These are phyloP conservation scores for Triplophysa bombifrons DNA, from an alignment of 2,797 vertebrate genomes.

Conservation along the genomic window DNA sequence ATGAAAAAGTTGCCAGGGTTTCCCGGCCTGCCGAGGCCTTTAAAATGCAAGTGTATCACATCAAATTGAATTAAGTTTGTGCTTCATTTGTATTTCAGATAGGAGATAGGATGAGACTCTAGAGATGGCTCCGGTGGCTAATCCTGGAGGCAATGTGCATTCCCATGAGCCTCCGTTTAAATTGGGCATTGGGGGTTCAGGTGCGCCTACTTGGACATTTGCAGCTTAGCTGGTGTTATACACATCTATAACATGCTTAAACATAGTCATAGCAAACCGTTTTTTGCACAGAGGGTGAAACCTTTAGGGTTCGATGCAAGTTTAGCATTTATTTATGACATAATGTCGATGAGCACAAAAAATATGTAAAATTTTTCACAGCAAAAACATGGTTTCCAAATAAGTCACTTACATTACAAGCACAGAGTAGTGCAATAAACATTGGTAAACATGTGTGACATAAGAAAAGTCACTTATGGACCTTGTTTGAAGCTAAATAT, in stretches of 20 bases:
- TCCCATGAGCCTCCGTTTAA: conserved; percentile 43
- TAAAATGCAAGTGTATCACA: conserved; percentile 39
- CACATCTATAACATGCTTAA: conserved; percentile 29
- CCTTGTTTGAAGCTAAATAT: no score
- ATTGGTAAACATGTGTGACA: no score
- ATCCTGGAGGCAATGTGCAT: conserved; percentile 47
- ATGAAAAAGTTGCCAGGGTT: conserved; percentile 9
- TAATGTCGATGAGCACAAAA: neutral
- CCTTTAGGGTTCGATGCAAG: neutral
- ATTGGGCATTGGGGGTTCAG: neutral
- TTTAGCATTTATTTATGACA: neutral
- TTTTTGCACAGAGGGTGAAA: neutral
- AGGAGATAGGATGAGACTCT: conserved; percentile 39
- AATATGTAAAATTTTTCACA: neutral
- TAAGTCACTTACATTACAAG: no score
- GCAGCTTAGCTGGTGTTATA: neutral
- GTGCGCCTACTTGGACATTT: neutral
- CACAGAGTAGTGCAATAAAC: no score
- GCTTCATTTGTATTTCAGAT: conserved; percentile 46
- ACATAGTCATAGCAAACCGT: neutral
- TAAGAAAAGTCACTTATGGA: no score
- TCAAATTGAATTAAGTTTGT: conserved; percentile 47
- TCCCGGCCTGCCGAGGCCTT: neutral
- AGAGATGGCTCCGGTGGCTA: conserved; percentile 53
- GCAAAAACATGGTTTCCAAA: no score